These are phyloP conservation scores for Meandrina meandrites DNA, from an alignment of 92 coral and sea anemone species.

Conservation along the genomic window DNA sequence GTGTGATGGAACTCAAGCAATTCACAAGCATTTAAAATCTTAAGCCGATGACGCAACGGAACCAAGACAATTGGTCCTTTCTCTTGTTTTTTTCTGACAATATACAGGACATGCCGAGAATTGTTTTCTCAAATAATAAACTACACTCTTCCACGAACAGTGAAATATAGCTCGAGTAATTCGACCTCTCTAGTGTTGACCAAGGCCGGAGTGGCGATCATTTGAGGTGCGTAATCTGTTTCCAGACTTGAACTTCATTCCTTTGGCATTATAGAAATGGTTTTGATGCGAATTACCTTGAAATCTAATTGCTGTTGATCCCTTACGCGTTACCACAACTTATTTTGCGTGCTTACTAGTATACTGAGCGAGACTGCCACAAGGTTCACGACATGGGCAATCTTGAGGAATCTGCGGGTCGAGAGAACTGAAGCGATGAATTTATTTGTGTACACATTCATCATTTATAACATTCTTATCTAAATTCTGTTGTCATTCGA, in stretches of 20 bases:
- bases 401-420: background rate
- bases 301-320: background rate
- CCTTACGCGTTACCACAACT: background rate
- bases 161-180: constrained; percentile 21
- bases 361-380: background rate
- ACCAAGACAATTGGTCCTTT: background rate
- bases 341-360: background rate
- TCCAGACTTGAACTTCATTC: background rate
- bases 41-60: background rate
- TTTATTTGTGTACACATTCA: background rate
- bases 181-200: background rate
- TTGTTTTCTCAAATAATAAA: background rate
- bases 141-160: background rate
- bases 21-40: constrained; percentile 9
- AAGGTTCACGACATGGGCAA: background rate
- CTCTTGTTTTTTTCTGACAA: background rate
- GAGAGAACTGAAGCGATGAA: too few relatives aligned
- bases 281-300: background rate
- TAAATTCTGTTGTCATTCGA: background rate
- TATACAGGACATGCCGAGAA: constrained; percentile 2
- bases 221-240: background rate
- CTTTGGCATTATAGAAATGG: background rate
- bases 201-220: background rate
- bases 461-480: background rate
- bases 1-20: background rate